Evolutionary conservation across 2,797 vertebrate species (phyloP).

Genomic region (Phrynocephalus vlangalii): DNA sequence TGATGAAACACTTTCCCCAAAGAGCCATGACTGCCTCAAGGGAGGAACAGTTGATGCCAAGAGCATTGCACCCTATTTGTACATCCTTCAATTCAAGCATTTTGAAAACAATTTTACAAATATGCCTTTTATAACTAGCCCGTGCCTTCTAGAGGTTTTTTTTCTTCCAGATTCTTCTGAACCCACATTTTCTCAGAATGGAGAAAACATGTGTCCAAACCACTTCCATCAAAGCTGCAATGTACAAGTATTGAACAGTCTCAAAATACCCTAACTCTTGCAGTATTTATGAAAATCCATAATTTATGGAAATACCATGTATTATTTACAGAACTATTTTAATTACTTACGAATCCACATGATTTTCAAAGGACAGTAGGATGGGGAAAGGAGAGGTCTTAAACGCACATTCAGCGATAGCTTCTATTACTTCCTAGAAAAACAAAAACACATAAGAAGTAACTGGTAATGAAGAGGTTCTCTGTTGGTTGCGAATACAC

Average conservation of each 20-base stretch:
- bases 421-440: slow-evolving; percentile 94
- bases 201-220: background rate
- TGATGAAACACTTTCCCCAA: background rate
- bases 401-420: slow-evolving; percentile 95
- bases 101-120: background rate
- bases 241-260: background rate
- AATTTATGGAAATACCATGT: slow-evolving; percentile 12
- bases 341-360: slow-evolving; percentile 96
- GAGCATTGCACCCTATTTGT: no score
- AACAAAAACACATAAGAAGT: slow-evolving; percentile 59
- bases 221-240: background rate
- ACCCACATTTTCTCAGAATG: background rate
- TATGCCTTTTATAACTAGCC: background rate
- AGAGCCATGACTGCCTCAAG: background rate
- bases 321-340: slow-evolving; percentile 1
- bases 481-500: background rate
- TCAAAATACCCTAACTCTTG: background rate
- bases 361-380: slow-evolving; percentile 97
- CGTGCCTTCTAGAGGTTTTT: background rate
- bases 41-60: background rate
- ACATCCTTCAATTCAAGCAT: background rate
- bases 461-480: slow-evolving; percentile 32
- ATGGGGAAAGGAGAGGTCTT: slow-evolving; percentile 96
- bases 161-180: no score
- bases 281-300: background rate